Conservation (phyloP, 2,113 vertebrate species). For the Heterochromis multidens region DNA sequence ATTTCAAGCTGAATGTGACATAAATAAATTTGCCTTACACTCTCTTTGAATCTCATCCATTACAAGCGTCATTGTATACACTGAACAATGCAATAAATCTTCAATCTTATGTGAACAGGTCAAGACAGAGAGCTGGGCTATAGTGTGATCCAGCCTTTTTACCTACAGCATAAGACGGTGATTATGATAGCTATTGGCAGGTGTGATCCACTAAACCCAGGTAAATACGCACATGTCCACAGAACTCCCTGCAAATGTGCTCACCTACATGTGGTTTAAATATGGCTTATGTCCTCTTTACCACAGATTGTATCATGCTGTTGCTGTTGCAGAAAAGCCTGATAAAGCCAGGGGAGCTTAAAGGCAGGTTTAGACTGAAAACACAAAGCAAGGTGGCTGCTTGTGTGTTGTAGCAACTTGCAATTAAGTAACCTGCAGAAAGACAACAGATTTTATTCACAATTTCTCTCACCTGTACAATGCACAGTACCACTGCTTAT, state of each 20-base stretch:
- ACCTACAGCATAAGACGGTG: background rate
- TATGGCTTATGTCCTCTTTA: conserved; percentile 10
- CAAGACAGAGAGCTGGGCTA: background rate
- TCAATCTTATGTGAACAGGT: background rate
- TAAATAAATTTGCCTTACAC: background rate
- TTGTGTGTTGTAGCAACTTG: background rate
- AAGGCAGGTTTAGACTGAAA: conserved; percentile 16
- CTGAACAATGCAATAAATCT: background rate
- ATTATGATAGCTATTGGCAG: background rate
- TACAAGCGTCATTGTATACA: background rate
- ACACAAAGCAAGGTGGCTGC: background rate
- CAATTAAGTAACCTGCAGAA: background rate
- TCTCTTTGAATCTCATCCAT: background rate
- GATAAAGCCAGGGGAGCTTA: conserved; percentile 37
- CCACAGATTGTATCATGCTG: conserved; percentile 2
- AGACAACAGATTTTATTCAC: background rate
- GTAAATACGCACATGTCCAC: background rate
- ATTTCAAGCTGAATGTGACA: background rate
- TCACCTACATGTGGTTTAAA: background rate
- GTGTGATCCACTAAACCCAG: conserved; percentile 19
- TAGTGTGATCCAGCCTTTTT: background rate
- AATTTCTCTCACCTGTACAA: background rate
- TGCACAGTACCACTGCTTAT: background rate
- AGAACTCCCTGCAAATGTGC: background rate
- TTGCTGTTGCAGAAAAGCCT: conserved; percentile 23